phyloP scores from a whole-genome alignment of 2,113 vertebrate genomes.

The Lophotis ruficrista region DNA sequence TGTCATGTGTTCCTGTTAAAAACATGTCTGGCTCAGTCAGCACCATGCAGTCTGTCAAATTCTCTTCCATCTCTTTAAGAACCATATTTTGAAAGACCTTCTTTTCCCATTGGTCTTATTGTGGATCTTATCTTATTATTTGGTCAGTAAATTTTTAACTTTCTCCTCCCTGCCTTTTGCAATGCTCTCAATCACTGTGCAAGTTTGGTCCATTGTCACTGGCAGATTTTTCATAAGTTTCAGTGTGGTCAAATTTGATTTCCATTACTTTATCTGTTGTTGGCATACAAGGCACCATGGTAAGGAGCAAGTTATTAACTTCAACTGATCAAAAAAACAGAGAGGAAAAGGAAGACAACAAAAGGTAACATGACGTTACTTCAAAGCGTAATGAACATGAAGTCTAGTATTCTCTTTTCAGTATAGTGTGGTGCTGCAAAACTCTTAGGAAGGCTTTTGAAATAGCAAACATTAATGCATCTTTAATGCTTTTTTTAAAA shows the following conservation, averaged over 20 bases:
- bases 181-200: not conserved
- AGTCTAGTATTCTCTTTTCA: not conserved
- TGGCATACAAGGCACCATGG: not conserved
- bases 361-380: not conserved
- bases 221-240: not conserved
- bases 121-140: not conserved
- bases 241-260: not conserved
- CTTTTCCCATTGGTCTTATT: not conserved
- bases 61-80: not conserved
- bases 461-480: not conserved
- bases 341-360: not conserved
- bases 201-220: not conserved
- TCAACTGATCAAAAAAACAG: not conserved
- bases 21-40: not conserved
- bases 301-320: not conserved
- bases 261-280: not conserved
- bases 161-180: not conserved
- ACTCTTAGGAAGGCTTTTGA: not conserved
- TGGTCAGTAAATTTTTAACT: not conserved
- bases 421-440: not conserved
- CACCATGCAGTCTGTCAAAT: conserved; percentile 9
- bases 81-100: not conserved
- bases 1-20: not conserved
- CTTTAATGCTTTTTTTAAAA: not conserved
- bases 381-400: not conserved